phyloP scores from a whole-genome alignment of 2,888 invertebrate species.

The Pyrrhosoma nymphula region DNA sequence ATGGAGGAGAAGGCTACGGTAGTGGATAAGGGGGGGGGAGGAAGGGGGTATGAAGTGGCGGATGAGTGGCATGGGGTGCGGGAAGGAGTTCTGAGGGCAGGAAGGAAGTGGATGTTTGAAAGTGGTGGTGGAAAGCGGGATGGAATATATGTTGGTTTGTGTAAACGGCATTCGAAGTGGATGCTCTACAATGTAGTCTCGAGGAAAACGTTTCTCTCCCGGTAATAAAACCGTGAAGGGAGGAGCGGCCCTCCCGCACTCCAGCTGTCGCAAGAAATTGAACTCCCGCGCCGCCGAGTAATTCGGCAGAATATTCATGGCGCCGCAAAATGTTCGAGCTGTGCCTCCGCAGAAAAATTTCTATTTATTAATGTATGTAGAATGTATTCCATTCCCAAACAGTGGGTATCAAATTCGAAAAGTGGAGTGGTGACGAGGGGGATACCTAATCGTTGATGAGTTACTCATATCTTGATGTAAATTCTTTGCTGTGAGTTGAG shows the following conservation, averaged over 20 bases:
- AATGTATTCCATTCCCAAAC: too few relatives aligned
- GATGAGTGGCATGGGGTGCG: background rate
- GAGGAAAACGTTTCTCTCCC: background rate
- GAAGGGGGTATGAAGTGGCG: background rate
- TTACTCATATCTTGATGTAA: too few relatives aligned
- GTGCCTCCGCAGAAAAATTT: background rate
- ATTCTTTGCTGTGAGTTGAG: too few relatives aligned
- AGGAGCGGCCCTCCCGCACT: background rate
- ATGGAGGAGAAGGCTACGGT: background rate
- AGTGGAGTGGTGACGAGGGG: too few relatives aligned
- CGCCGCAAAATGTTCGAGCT: background rate
- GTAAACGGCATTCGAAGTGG: background rate
- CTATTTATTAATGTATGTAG: background rate
- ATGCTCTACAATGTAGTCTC: conserved; percentile 3
- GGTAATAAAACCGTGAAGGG: background rate
- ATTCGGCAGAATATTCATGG: background rate
- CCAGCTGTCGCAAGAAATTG: background rate
- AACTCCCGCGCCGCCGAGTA: background rate
- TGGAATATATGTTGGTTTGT: background rate
- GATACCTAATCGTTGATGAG: too few relatives aligned
- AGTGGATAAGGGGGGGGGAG: background rate
- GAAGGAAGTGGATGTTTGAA: background rate
- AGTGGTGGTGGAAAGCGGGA: background rate
- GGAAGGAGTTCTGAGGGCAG: background rate
- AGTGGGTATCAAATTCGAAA: too few relatives aligned